Conservation (phyloP, 2,797 vertebrate species). For the Coracias cyanogaster region DNA sequence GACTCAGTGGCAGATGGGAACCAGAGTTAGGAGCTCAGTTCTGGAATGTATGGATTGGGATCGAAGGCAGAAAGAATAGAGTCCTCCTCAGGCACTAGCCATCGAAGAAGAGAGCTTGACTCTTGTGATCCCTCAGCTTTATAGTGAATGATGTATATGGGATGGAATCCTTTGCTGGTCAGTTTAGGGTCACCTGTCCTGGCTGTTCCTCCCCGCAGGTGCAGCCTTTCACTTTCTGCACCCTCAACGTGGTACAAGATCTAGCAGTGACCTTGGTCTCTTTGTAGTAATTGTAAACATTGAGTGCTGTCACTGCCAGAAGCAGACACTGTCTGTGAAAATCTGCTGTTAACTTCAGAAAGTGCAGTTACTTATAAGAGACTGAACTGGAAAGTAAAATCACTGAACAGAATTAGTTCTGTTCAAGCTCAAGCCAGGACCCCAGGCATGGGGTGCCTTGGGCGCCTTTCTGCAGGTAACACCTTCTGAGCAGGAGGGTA, state of each 20-base stretch:
- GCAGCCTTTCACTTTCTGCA: not conserved
- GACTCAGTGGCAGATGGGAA: not conserved
- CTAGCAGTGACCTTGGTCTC: not conserved
- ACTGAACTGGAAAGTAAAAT: no score
- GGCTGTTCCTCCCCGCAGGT: not conserved
- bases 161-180: not conserved
- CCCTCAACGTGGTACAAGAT: not conserved
- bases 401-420: not conserved
- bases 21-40: not conserved
- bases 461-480: not conserved
- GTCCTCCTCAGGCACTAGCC: not conserved
- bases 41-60: not conserved
- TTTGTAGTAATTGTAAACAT: no score
- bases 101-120: not conserved
- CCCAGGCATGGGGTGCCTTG: accelerated
- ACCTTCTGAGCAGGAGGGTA: not conserved
- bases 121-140: not conserved
- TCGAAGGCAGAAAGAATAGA: not conserved
- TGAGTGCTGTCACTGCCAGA: no score
- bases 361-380: no score
- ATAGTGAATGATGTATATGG: not conserved
- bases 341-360: no score
- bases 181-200: not conserved
- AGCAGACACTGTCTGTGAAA: no score
- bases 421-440: not conserved